Conservation (phyloP, 2,888 invertebrate genomes). For the Drosophila kambysellisi region DNA sequence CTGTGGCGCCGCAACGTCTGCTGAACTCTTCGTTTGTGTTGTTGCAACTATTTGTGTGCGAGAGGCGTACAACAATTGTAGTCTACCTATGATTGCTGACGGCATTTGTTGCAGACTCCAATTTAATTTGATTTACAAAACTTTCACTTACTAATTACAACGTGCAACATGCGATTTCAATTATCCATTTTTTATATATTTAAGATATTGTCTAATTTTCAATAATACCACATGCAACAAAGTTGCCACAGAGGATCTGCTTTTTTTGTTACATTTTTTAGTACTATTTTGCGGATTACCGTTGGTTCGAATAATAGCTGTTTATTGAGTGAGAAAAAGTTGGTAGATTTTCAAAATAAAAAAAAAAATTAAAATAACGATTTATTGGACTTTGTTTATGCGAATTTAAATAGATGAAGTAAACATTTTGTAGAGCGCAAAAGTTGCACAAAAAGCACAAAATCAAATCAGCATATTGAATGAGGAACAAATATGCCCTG, state of each 20-base stretch:
- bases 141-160: neutral
- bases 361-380: neutral
- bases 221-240: neutral
- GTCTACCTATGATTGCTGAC: slow-evolving; percentile 10
- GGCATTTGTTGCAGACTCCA: neutral
- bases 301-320: no score
- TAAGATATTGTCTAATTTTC: neutral
- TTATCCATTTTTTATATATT: neutral
- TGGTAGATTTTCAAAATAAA: no score
- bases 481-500: neutral
- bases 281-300: no score
- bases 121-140: slow-evolving; percentile 3
- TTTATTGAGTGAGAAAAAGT: neutral
- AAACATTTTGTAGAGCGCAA: no score
- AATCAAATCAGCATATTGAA: neutral
- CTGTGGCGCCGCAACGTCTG: slow-evolving; percentile 12
- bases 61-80: slow-evolving; percentile 47
- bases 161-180: neutral
- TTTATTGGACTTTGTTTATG: neutral
- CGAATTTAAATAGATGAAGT: neutral
- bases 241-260: no score
- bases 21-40: slow-evolving; percentile 7
- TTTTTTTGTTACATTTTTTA: no score
- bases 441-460: no score
- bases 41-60: slow-evolving; percentile 12